These are phyloP conservation scores for Drosophila pullipes DNA, from an alignment of 2,888 invertebrate species.

Conservation along the genomic window DNA sequence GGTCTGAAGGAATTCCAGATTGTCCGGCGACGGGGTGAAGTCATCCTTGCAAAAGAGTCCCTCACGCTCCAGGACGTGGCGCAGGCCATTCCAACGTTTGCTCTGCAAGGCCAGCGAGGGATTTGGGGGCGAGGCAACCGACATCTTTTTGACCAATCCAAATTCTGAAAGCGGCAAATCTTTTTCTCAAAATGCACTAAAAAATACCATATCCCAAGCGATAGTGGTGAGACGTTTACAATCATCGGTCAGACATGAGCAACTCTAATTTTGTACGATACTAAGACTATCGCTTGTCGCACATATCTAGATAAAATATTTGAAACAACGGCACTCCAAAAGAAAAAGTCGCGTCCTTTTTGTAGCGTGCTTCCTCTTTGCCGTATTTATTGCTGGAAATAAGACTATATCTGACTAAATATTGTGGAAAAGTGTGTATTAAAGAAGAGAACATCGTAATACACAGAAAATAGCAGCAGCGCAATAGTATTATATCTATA, in stretches of 20 bases:
- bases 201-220: background rate
- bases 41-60: conserved; percentile 97
- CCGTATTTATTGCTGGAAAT: conserved; percentile 32
- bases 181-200: background rate
- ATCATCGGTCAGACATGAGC: conserved; percentile 4
- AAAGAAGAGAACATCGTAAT: background rate
- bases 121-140: conserved; percentile 71
- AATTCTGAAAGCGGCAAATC: conserved; percentile 21
- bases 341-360: conserved; percentile 63
- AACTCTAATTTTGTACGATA: background rate
- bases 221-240: conserved; percentile 4
- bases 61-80: conserved; percentile 94
- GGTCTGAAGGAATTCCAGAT: conserved; percentile 92
- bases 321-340: conserved; percentile 68
- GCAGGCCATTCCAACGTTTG: conserved; percentile 92
- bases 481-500: background rate
- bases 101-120: conserved; percentile 57
- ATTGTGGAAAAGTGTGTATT: background rate
- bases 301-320: conserved; percentile 51
- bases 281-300: conserved; percentile 6
- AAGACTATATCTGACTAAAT: background rate
- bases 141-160: conserved; percentile 40
- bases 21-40: conserved; percentile 94
- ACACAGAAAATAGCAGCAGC: background rate
- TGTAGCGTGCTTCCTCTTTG: conserved; percentile 62